Percentiles rank a stretch among this genome's conserved stretches.
Conservation (phyloP, 2,888 invertebrate genomes). For the Eucera pruinosa region DNA sequence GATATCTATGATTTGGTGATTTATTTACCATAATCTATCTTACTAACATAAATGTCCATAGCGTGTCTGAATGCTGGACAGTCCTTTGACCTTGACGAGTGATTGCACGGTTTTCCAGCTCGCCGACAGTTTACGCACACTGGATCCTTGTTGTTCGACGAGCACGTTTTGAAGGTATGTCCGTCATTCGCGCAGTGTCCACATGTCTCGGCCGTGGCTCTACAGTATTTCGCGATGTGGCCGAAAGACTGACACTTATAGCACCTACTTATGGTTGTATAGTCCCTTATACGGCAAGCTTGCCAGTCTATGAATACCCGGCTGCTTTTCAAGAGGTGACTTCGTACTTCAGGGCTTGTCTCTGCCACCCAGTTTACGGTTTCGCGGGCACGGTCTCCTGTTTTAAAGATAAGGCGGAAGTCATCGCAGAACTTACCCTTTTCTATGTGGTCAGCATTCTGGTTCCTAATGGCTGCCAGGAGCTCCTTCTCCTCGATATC, state of each 20-base stretch:
- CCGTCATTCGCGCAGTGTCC: not conserved
- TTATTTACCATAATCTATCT: not conserved
- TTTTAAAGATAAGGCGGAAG: not conserved
- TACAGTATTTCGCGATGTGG: too few relatives aligned
- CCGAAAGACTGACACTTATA: not conserved
- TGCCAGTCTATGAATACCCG: not conserved
- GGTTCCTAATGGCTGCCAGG: too few relatives aligned
- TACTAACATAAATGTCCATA: not conserved
- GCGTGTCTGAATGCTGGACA: not conserved
- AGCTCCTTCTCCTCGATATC: too few relatives aligned
- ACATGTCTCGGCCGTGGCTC: not conserved
- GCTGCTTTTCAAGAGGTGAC: not conserved
- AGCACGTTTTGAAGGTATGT: not conserved
- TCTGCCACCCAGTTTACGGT: too few relatives aligned
- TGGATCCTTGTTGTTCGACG: not conserved
- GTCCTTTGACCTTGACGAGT: too few relatives aligned
- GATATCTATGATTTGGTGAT: too few relatives aligned
- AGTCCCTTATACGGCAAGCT: not conserved
- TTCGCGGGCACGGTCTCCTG: not conserved
- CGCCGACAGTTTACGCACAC: not conserved
- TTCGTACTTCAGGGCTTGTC: too few relatives aligned
- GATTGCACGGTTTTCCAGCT: not conserved
- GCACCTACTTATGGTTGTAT: not conserved
- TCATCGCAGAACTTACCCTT: too few relatives aligned
- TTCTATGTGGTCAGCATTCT: constrained; percentile 1